Base-by-base conservation (phyloP, 2,888 invertebrate genomes). In the Resseliella maxima region DNA sequence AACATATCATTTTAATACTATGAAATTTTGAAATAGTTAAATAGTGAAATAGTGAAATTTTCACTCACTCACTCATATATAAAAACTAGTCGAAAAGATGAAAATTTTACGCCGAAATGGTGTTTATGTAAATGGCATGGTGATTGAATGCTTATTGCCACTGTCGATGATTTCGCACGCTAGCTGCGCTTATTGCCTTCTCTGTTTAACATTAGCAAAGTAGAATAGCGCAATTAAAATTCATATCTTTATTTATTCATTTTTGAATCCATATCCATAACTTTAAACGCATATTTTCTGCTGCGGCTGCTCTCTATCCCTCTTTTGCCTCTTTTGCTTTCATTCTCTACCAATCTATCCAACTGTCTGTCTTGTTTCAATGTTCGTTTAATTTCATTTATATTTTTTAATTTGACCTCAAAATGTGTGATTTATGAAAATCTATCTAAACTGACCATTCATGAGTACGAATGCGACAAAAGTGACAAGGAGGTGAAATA, bases 171-270 rank as follows among this genome's bases (percentile, higher is more conserved):
- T 12, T 24, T 59, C 27, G 5, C 12, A 50, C 15, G 27, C n/a
- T n/a, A n/a, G 31, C 72, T n/a, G 59, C 27, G 59, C 5, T 3
- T 72, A 3, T 72, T 8, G 1, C 31, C 31, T 59, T 59, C 24
- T 59, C n/a, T 41, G 5, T 12, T 5, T 6, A 18, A 72, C 72
- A 31, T 72, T 72, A 35, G 72, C 72, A 31, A 15, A 12, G 27
- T 35, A 18, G 72, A 72, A 31, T 31, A 72, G 31, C 72, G 31
- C 72, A 72, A 72, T 72, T 31, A 72, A 72, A 72, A 72, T 72
- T 72, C 72, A 72, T 72, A 72, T 72, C 72, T 72, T 72, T 72
- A 72, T 72, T 72, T 72, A 72, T 72, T 72, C 72, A 72, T 72
- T 12, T 72, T 72, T 72, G 72, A 72, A 72, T 21, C 72, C 72